Evolutionary conservation across 2,797 vertebrate species (phyloP), one percentile per base, ranked within the genome.

Genomic region (Leucoraja ocellata): DNA sequence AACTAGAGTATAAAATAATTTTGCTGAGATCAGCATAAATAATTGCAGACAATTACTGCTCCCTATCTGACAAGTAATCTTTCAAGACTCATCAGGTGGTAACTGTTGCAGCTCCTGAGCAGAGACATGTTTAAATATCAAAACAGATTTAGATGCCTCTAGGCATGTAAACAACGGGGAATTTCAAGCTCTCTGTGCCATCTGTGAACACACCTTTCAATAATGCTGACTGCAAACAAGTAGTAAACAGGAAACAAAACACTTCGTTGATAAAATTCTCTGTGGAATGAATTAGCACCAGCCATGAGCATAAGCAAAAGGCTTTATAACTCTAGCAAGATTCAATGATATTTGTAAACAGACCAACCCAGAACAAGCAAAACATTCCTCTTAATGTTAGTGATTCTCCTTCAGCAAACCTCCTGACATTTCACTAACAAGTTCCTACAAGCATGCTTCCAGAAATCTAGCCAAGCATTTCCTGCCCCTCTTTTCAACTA

Each of bases 151-250:
- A 13, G 11, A 91, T 74, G 71, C 71, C 90, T 74, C 90, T 10
- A 54, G 90, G 68, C 90, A 74, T 28, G 39, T 91, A 91, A 91
- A 54, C 71, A 91, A 74, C 73, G 4, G 90, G 90, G 90, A 91
- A 91, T 91, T 91, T 91, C 68, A 28, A 91, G 71, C 65, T 71
- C 65, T 46, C 0, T 39, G 32, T 71, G 54, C 68, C 71, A 74
- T 91, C 71, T 91, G 90, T 11, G 36, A 73, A 32, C 32, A 2
- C 63, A 91, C 46, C 32, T 91, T 63, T 65, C 61, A 54, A 5
- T 54, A 14, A 73, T 54, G 68, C 39, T 74, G 71, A 74, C 28
- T 74, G 46, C 71, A 91, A 91, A 91, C 68, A 74, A 74, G 11
- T 21, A 73, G 13, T 14, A 74, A 73, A 84, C 46, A 84, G 46